These are phyloP conservation scores for Xiphorhynchus erythropygius DNA, from an alignment of 2,797 vertebrate species.

Conservation along the genomic window DNA sequence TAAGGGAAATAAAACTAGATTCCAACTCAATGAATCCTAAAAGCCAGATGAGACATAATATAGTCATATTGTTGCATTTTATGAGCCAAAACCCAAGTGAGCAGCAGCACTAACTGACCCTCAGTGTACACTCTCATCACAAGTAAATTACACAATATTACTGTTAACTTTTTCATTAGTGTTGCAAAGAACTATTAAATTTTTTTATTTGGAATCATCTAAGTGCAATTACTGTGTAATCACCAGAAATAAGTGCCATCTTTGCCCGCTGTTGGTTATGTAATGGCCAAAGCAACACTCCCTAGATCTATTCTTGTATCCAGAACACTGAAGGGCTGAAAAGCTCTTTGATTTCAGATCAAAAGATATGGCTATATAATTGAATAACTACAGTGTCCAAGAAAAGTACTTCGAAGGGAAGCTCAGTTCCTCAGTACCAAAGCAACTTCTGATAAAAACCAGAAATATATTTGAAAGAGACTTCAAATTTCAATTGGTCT, in stretches of 20 bases:
- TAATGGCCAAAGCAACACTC: background rate
- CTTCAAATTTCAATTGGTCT: background rate
- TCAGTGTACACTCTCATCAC: background rate
- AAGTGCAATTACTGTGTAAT: background rate
- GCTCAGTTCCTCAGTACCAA: background rate
- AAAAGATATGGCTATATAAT: background rate
- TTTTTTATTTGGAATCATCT: background rate
- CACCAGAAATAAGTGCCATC: background rate
- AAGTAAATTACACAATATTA: background rate
- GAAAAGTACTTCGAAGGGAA: background rate
- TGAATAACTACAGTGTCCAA: background rate
- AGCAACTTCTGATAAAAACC: background rate
- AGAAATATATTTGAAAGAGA: background rate
- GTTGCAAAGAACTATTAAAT: background rate
- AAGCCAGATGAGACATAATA: background rate
- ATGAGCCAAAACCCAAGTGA: slow-evolving; percentile 4
- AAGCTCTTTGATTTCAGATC: background rate
- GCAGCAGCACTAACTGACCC: slow-evolving; percentile 4
- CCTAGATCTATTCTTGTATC: background rate
- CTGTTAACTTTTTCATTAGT: slow-evolving; percentile 6
- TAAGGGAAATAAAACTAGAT: background rate
- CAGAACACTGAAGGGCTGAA: background rate
- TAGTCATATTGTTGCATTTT: background rate
- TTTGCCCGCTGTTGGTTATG: background rate
- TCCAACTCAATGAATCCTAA: background rate